These are phyloP conservation scores for Nasonia giraulti DNA, from an alignment of 1,140 invertebrate genomes.

Conservation along the genomic window DNA sequence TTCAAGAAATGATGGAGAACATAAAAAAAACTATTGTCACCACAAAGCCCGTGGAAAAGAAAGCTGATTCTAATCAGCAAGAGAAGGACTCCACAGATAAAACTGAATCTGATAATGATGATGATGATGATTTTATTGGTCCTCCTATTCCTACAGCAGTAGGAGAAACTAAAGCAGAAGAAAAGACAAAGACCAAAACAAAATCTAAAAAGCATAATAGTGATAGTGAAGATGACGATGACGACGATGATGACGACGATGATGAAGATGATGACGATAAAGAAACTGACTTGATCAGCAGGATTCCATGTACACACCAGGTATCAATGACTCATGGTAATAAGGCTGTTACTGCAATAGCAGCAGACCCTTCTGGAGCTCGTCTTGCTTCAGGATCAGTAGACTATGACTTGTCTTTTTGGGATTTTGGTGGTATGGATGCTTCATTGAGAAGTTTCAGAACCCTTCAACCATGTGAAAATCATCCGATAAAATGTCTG, in stretches of 20 bases:
- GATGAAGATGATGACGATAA: conserved; percentile 75
- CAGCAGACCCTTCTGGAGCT: conserved; percentile 94
- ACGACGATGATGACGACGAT: conserved; percentile 68
- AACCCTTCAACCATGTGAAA: conserved; percentile 94
- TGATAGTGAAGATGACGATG: conserved; percentile 63
- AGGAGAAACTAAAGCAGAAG: conserved; percentile 52
- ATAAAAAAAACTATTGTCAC: conserved; percentile 68
- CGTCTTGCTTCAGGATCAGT: conserved; percentile 93
- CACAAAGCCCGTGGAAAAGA: conserved; percentile 70
- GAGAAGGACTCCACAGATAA: conserved; percentile 58
- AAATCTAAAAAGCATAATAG: conserved; percentile 36
- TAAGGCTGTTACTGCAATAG: conserved; percentile 90
- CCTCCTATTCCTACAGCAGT: conserved; percentile 74
- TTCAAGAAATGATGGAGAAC: conserved; percentile 75
- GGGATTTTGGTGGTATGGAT: conserved; percentile 99
- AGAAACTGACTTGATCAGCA: conserved; percentile 74
- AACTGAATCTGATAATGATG: conserved; percentile 63
- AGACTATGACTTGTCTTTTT: conserved; percentile 97
- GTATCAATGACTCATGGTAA: conserved; percentile 89
- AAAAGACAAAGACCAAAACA: conserved; percentile 52
- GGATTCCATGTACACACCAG: conserved; percentile 88
- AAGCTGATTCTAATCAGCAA: conserved; percentile 52
- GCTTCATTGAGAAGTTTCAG: conserved; percentile 91
- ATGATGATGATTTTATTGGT: conserved; percentile 76
- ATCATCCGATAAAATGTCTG: conserved; percentile 93